phyloP scores from a whole-genome alignment of 2,888 invertebrate species.

The Tortricodes alternella region DNA sequence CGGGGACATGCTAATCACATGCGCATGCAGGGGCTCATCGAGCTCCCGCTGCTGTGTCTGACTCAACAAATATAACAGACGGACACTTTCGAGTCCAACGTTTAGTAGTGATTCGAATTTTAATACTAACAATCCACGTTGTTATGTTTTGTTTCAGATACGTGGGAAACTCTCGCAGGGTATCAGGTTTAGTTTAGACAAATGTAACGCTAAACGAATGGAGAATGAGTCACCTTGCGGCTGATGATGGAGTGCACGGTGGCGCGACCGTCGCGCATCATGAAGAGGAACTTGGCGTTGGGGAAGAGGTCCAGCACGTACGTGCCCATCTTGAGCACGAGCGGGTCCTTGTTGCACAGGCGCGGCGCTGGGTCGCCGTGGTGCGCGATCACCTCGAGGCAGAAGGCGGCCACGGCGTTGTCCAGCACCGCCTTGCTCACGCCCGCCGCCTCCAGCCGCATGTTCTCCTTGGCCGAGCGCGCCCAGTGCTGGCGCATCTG shows the following conservation, averaged over 20 bases:
- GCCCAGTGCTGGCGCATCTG: constrained; percentile 98
- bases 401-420: constrained; percentile 98
- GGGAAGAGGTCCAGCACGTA: constrained; percentile 97
- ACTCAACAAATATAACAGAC: no score
- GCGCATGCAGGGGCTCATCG: not conserved
- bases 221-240: constrained; percentile 86
- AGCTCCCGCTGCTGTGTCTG: not conserved
- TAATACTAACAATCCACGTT: no score
- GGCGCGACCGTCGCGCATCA: constrained; percentile 99
- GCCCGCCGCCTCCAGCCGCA: constrained; percentile 96
- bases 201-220: no score
- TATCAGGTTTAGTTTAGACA: no score
- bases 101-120: no score
- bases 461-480: constrained; percentile 95
- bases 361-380: constrained; percentile 97
- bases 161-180: no score
- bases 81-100: no score
- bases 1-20: not conserved
- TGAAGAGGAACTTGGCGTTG: constrained; percentile 98
- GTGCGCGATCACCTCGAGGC: constrained; percentile 96
- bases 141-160: no score
- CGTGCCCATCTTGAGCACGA: constrained; percentile 97
- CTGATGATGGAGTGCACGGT: constrained; percentile 99
- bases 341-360: constrained; percentile 99
- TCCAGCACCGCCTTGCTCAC: constrained; percentile 96